Base-by-base conservation (phyloP, 1,140 invertebrate genomes). In the Pogonomyrmex californicus region DNA sequence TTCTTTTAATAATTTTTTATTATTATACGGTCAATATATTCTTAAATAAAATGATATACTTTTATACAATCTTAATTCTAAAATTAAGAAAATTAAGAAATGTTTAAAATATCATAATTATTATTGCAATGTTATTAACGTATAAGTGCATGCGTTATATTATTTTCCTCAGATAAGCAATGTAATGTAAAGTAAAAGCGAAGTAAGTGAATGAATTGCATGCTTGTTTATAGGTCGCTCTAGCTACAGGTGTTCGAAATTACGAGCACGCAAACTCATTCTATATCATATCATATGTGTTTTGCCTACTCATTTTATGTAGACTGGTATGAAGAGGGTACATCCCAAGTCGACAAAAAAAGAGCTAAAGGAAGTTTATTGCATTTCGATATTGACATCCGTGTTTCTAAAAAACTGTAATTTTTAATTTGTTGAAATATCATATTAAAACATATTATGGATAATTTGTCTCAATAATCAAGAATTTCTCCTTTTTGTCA, bases 221-320 rank as follows among this genome's bases (percentile, higher is more conserved):
- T 56, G 70, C 62, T 41, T 41, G 36, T 60, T 66, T 66, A 66
- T 66, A 23, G 36, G 86, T 89, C 63, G 87, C 60, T 86, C 36
- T 88, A 81, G 60, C 83, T 88, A 88, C 82, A 88, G 70, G 70
- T 89, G 83, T 89, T 89, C 62, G 70, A 86, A 88, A 70, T 66
- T 65, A 76, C 87, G 36, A 51, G 44, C 86, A 73, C 38, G 79
- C 51, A 10, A 82, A 12, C 49, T 71, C 36, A 54, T 71, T 58
- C 56, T 23, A 44, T 23, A n/a, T 38, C 58, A 44, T 23, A n/a
- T 38, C 58, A 58, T 17, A 12, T 44, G 30, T 12, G 10, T 71
- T 38, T 38, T 17, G 66, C 17, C 73, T 82, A 62, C 30, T 58
- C 38, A 71, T 58, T 82, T 71, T 41, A 30, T 17, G 14, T 12